These are phyloP conservation scores for Drosophila mercatorum DNA, from an alignment of 2,888 invertebrate genomes.

Conservation along the genomic window DNA sequence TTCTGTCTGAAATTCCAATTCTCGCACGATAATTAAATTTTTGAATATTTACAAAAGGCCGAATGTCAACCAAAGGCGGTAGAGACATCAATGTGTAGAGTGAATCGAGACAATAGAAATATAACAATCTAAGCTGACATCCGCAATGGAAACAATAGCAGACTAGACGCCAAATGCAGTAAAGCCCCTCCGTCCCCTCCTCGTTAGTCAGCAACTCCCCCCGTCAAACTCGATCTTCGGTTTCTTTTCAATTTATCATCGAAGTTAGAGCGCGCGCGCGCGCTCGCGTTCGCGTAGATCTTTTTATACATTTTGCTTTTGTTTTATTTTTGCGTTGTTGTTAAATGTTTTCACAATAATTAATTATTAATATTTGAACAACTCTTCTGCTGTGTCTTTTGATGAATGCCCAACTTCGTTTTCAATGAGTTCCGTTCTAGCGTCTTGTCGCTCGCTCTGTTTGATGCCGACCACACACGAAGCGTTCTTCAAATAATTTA, in stretches of 20 bases:
- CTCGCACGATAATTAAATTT: constrained; percentile 39
- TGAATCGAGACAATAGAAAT: constrained; percentile 33
- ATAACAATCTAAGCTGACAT: constrained; percentile 66
- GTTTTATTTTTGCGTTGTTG: constrained; percentile 32
- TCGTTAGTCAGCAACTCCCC: constrained; percentile 20
- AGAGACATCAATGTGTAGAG: background rate
- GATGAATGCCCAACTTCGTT: constrained; percentile 65
- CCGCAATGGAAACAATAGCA: constrained; percentile 71
- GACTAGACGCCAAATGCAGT: constrained; percentile 17
- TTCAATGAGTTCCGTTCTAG: constrained; percentile 68
- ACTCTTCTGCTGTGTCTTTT: constrained; percentile 49
- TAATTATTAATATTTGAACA: constrained; percentile 78
- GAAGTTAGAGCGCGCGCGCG: constrained; percentile 60
- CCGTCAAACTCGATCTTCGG: constrained; percentile 15
- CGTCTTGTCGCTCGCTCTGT: constrained; percentile 24
- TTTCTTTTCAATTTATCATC: constrained; percentile 59
- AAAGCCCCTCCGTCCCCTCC: constrained; percentile 6
- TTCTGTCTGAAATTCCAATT: constrained; percentile 1
- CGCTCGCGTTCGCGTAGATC: constrained; percentile 7
- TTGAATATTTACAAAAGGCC: constrained; percentile 23
- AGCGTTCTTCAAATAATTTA: constrained; percentile 27
- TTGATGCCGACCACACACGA: constrained; percentile 63
- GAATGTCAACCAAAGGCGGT: constrained; percentile 28
- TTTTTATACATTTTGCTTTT: constrained; percentile 25
- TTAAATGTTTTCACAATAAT: constrained; percentile 69